phyloP scores from a whole-genome alignment of 2,888 invertebrate species.

The Plebejus melissa region DNA sequence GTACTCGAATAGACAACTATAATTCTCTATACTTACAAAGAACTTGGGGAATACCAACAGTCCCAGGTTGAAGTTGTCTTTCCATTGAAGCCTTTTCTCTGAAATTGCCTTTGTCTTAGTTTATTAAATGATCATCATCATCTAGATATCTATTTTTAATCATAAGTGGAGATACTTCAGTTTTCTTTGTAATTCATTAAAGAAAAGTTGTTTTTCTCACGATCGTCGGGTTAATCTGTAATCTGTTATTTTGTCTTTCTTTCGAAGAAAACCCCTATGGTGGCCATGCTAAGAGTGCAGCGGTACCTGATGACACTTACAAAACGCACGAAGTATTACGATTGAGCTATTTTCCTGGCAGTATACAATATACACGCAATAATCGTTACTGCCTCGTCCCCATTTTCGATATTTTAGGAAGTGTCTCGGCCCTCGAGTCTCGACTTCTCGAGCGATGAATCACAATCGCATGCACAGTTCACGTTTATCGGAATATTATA shows the following conservation, averaged over 20 bases:
- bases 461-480: constrained; percentile 28
- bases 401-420: constrained; percentile 46
- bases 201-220: too few relatives aligned
- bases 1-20: not conserved
- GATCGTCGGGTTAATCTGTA: too few relatives aligned
- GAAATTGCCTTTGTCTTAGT: not conserved
- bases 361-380: constrained; percentile 20
- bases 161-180: too few relatives aligned
- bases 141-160: not conserved
- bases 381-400: constrained; percentile 40
- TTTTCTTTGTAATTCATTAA: too few relatives aligned
- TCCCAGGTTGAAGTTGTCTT: not conserved
- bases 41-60: not conserved
- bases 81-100: not conserved
- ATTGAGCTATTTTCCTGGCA: not conserved
- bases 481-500: constrained; percentile 5
- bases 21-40: not conserved
- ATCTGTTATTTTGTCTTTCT: too few relatives aligned
- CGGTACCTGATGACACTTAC: not conserved
- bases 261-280: too few relatives aligned
- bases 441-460: constrained; percentile 31
- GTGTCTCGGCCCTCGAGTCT: constrained; percentile 34
- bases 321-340: not conserved
- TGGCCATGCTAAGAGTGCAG: too few relatives aligned
- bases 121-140: not conserved